Conservation (phyloP, 2,113 vertebrate genomes). For the Casuarius casuarius region DNA sequence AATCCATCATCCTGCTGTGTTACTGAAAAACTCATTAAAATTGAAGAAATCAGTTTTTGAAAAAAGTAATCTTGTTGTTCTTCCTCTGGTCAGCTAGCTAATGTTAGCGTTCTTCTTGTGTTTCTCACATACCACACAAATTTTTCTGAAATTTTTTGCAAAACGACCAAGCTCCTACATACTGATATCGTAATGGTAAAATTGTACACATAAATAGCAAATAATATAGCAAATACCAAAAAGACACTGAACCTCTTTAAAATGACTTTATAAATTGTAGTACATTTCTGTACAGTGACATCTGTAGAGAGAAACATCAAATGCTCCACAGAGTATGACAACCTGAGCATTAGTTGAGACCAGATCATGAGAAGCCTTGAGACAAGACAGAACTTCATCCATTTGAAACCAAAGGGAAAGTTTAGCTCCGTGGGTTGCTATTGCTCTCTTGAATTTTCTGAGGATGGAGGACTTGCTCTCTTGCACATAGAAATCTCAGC, state of each 20-base stretch:
- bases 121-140: neutral
- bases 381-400: neutral
- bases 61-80: neutral
- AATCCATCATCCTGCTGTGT: fast-evolving
- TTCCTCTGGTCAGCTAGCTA: neutral
- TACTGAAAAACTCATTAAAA: neutral
- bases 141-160: neutral
- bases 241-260: neutral
- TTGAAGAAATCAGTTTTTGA: neutral
- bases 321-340: neutral
- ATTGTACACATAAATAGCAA: neutral
- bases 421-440: neutral
- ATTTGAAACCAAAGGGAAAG: neutral
- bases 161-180: neutral
- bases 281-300: neutral
- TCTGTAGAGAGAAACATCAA: neutral
- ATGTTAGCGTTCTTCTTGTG: neutral
- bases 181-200: neutral
- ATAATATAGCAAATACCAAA: neutral
- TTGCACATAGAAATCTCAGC: neutral
- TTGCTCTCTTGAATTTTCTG: neutral
- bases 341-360: neutral
- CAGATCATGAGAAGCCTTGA: neutral
- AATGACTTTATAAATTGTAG: neutral
- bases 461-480: neutral